Evolutionary conservation across 2,888 invertebrate genomes (phyloP).

Genomic region (Helicoverpa assulta): DNA sequence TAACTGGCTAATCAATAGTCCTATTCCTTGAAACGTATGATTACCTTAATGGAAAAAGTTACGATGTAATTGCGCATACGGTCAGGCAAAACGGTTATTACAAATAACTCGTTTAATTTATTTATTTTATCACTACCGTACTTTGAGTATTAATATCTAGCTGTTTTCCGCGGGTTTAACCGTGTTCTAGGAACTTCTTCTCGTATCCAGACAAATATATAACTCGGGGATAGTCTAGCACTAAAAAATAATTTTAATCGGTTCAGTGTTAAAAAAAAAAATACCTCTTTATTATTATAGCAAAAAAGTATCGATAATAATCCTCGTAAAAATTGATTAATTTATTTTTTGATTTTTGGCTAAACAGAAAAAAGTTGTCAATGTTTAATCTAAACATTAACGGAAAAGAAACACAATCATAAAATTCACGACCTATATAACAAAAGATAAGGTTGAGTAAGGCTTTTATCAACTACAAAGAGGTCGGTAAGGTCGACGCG

Average conservation of each 20-base stretch:
- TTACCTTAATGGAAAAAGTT: not conserved
- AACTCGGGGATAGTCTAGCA: too few species aligned
- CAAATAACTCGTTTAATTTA: not conserved
- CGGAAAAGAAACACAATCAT: not conserved
- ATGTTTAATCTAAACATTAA: too few species aligned
- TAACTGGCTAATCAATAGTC: not conserved
- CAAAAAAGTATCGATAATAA: too few species aligned
- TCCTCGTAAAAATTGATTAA: too few species aligned
- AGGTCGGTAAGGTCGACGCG: conserved; percentile 60
- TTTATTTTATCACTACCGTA: not conserved
- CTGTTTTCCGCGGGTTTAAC: too few species aligned
- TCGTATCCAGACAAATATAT: too few species aligned
- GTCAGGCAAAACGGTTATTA: not conserved
- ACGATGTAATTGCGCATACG: not conserved
- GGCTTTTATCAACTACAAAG: conserved; percentile 63
- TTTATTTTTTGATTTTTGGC: too few species aligned
- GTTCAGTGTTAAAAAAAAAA: too few species aligned
- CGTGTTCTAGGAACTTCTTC: too few species aligned
- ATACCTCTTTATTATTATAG: too few species aligned
- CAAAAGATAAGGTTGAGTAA: not conserved
- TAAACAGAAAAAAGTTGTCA: too few species aligned
- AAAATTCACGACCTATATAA: not conserved
- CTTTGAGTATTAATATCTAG: not conserved
- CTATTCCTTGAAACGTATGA: not conserved
- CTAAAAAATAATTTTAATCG: too few species aligned